Conservation (phyloP, 2,888 invertebrate species). For the Yponomeuta plumbellus region DNA sequence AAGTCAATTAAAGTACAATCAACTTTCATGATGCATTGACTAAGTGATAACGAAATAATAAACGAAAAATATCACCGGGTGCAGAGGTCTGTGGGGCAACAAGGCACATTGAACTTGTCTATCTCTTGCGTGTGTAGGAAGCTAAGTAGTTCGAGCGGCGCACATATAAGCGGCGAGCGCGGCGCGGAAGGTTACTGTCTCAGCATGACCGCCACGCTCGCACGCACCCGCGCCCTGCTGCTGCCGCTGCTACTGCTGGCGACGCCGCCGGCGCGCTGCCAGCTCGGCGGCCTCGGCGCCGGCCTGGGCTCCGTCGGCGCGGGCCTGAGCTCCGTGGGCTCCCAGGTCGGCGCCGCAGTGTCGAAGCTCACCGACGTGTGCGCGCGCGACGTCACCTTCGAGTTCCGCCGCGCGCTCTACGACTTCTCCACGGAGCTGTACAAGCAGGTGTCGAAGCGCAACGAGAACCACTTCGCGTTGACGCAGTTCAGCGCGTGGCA, state of each 20-base stretch:
- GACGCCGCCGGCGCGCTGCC: neutral
- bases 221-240: neutral
- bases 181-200: too few relatives aligned
- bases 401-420: constrained; percentile 20
- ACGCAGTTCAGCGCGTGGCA: constrained; percentile 35
- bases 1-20: too few relatives aligned
- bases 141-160: too few relatives aligned
- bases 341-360: neutral
- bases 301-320: too few relatives aligned
- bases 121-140: too few relatives aligned
- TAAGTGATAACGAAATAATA: too few relatives aligned
- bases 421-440: constrained; percentile 22
- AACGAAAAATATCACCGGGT: too few relatives aligned
- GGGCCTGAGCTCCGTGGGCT: neutral
- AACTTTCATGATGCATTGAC: too few relatives aligned
- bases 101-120: too few relatives aligned
- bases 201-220: neutral
- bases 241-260: neutral
- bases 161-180: too few relatives aligned
- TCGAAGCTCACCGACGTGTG: constrained; percentile 4
- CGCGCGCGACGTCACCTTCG: constrained; percentile 17
- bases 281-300: neutral
- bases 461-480: constrained; percentile 28
- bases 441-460: constrained; percentile 20
- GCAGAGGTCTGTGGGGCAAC: too few relatives aligned